These are phyloP conservation scores for Sapayoa aenigma DNA, from an alignment of 2,113 vertebrate species.

Conservation along the genomic window DNA sequence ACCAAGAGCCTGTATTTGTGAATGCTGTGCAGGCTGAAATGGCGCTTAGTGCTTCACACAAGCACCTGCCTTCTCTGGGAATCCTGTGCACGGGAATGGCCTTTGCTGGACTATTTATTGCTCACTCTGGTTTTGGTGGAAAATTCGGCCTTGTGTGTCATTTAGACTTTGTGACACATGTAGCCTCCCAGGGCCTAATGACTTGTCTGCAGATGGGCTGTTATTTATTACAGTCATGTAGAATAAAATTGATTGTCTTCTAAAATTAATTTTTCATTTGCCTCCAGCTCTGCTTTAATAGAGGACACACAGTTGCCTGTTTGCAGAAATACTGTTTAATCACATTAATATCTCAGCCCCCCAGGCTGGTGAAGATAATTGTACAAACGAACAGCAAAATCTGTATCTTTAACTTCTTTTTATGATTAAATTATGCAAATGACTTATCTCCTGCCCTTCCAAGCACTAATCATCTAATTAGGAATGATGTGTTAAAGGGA, in stretches of 20 bases:
- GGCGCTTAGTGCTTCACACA: not conserved
- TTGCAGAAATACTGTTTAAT: constrained; percentile 92
- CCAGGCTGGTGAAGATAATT: constrained; percentile 86
- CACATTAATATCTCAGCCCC: constrained; percentile 89
- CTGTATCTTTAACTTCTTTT: constrained; percentile 90
- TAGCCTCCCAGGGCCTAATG: constrained; percentile 83
- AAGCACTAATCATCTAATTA: constrained; percentile 94
- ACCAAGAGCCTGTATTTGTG: not conserved
- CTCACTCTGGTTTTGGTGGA: constrained; percentile 64
- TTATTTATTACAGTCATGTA: constrained; percentile 92
- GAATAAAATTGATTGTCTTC: constrained; percentile 94
- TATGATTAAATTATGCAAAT: constrained; percentile 96
- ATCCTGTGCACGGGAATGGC: not conserved
- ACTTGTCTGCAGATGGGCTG: constrained; percentile 85
- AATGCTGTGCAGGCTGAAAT: not conserved
- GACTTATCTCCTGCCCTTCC: constrained; percentile 85
- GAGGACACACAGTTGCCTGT: constrained; percentile 86
- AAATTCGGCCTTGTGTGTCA: constrained; percentile 76
- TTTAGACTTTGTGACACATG: constrained; percentile 85
- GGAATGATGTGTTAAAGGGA: constrained; percentile 86
- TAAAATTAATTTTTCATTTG: constrained; percentile 93
- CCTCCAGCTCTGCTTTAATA: constrained; percentile 88
- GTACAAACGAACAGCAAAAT: constrained; percentile 89
- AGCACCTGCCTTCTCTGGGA: constrained; percentile 14
- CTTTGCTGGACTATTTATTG: constrained; percentile 62